Conservation (phyloP, 1,140 invertebrate genomes). For the Hyposmocoma kahamanoa region DNA sequence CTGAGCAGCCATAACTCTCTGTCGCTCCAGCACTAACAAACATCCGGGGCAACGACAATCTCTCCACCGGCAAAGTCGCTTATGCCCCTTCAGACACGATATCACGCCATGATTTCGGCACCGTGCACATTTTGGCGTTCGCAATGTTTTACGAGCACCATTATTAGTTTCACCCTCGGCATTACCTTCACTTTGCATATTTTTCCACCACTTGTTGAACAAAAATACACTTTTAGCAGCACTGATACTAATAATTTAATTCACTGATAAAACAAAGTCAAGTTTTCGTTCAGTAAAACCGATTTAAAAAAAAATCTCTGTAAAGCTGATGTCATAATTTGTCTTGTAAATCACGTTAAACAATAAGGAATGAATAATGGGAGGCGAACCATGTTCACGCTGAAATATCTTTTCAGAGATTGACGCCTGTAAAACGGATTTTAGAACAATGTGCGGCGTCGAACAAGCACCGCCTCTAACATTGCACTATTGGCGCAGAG, state of each 20-base stretch:
- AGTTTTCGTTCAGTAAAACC: too few species aligned
- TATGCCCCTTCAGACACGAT: conserved; percentile 91
- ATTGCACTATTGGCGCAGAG: conserved; percentile 29
- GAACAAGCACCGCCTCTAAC: conserved; percentile 32
- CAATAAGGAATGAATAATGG: too few species aligned
- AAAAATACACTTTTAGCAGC: conserved; percentile 1
- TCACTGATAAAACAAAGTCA: too few species aligned
- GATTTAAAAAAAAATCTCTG: background rate
- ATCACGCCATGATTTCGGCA: conserved; percentile 93
- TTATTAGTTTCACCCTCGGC: conserved; percentile 17
- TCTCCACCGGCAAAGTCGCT: conserved; percentile 84
- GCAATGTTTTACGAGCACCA: conserved; percentile 47
- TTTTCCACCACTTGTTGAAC: too few species aligned
- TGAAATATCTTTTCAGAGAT: conserved; percentile 54
- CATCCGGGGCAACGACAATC: conserved; percentile 91
- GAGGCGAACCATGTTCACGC: conserved; percentile 32
- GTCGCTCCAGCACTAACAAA: conserved; percentile 89
- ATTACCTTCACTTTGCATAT: conserved; percentile 41
- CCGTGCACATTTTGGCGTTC: conserved; percentile 91
- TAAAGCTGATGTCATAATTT: too few species aligned
- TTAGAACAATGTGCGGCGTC: conserved; percentile 28
- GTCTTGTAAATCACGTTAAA: too few species aligned
- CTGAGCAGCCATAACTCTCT: conserved; percentile 92
- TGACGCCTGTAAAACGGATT: conserved; percentile 40
- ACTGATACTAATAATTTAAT: background rate